Evolutionary conservation across 2,113 vertebrate species (phyloP).

Genomic region (Tachysurus vachellii): DNA sequence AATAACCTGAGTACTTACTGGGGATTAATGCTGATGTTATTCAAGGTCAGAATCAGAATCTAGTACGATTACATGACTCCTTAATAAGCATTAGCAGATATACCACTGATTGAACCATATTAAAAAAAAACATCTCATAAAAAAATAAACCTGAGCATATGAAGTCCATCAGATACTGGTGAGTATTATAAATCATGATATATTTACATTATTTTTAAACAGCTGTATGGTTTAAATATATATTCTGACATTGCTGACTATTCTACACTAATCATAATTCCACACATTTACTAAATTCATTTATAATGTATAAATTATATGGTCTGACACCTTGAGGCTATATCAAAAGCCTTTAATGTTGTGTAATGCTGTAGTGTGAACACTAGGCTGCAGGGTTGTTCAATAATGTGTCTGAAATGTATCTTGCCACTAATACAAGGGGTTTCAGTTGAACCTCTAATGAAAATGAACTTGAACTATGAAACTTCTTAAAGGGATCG

Average conservation of each 20-base stretch:
- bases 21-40: background rate
- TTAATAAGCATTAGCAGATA: background rate
- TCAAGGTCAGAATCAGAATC: background rate
- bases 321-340: background rate
- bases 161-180: background rate
- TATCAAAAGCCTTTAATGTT: background rate
- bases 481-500: background rate
- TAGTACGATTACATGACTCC: background rate
- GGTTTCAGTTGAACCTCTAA: background rate
- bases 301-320: background rate
- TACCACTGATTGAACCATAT: background rate
- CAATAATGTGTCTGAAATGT: background rate
- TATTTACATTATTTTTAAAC: background rate
- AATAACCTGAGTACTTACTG: background rate
- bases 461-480: background rate
- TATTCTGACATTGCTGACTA: background rate
- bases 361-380: background rate
- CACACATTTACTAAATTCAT: background rate
- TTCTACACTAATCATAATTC: background rate
- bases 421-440: background rate
- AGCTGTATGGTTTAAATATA: background rate
- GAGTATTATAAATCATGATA: background rate
- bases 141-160: background rate
- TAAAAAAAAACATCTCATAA: background rate
- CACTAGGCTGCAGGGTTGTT: slow-evolving; percentile 20